Base-by-base conservation (phyloP, 2,797 vertebrate species). In the Chromobotia macracanthus region DNA sequence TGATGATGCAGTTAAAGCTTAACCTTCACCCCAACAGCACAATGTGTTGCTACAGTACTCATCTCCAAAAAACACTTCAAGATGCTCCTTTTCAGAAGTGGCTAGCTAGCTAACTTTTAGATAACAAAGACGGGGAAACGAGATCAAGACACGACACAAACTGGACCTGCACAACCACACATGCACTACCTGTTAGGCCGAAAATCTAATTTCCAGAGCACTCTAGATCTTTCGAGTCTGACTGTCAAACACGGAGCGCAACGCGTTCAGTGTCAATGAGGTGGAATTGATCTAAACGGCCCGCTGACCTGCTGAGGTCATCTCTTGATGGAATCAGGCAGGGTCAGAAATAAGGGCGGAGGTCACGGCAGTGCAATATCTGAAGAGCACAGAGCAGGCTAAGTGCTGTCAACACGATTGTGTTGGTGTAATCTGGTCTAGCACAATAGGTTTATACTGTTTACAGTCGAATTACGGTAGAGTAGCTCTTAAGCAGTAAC, bases 271-370 rank as follows among this genome's bases (percentile, higher is more conserved):
- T 72, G 60, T 72, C 31, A 28, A 25, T 56, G 53, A 55, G 60
- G 38, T 80, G 68, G 58, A 67, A 80, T 80, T 72, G 82, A 80
- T 83, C 73, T 53, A 46, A 44, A 72, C 10, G 64, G 71, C 73
- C 41, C 16, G 28, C 8, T 68, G 73, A 80, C 77, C 80, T 55
- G 25, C 72, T 46, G 44, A 23, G 31, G 35, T 9, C 69, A 44
- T 76, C 25, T 53, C 8, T 35, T 80, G 79, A 84, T 74, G 61
- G 74, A 84, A 80, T 72, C 58, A 38, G 53, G 56, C 46, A 18
- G 19, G 67, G 76, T 72, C 76, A 84, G 80, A 81, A 41, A 67
- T 80, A 68, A 61, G 12, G 28, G 83, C 64, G 19, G n/a, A 65
- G 69, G 69, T 70, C 68, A 46, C 21, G 31, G 7, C 73, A 41